Conservation (phyloP, 2,797 vertebrate genomes). For the Pipistrellus pygmaeus region DNA sequence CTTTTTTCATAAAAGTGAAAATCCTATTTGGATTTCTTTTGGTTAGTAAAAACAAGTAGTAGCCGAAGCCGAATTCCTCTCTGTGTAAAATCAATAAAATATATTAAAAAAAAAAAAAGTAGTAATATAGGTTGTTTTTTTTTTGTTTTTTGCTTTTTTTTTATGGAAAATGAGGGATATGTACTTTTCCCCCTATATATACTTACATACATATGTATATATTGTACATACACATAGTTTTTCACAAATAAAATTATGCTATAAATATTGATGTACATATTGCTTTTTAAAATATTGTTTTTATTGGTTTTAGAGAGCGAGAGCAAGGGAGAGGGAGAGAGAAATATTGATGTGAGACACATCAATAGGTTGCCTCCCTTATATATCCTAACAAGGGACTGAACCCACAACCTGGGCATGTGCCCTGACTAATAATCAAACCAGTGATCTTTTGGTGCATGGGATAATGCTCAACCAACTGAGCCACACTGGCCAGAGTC, state of each 20-base stretch:
- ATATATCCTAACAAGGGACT: neutral
- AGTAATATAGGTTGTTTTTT: neutral
- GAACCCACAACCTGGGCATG: neutral
- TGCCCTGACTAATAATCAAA: neutral
- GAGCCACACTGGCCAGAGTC: too few species aligned
- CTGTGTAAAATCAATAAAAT: too few species aligned
- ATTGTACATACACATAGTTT: neutral
- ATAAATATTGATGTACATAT: constrained; percentile 7
- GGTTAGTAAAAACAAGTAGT: neutral
- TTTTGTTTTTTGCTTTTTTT: neutral
- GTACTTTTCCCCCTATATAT: neutral
- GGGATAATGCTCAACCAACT: too few species aligned
- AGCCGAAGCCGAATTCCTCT: too few species aligned
- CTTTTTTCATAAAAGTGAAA: neutral
- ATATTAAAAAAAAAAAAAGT: too few species aligned
- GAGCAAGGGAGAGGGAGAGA: neutral
- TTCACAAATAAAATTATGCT: neutral
- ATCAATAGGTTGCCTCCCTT: neutral
- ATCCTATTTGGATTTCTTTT: neutral
- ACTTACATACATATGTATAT: neutral
- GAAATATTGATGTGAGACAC: neutral
- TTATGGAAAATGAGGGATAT: neutral
- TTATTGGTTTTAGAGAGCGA: neutral
- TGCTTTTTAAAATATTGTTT: neutral
- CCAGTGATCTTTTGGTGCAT: too few species aligned